Evolutionary conservation across 92 coral and sea anemone genomes (phyloP).

Genomic region (Diadumene lineata): DNA sequence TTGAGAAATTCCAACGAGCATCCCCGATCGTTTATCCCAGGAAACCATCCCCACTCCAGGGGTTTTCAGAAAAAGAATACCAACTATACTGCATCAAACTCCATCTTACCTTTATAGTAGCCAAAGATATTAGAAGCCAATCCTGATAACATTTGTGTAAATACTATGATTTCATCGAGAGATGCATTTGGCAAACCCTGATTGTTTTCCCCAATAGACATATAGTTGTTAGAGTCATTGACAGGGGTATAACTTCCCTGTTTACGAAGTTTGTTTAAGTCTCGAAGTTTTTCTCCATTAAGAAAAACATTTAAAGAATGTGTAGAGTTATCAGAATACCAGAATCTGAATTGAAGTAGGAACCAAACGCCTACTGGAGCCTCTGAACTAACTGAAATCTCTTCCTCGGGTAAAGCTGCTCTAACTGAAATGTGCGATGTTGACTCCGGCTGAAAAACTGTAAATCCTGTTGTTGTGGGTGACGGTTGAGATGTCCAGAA

Average conservation of each 20-base stretch:
- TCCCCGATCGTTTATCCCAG: no score
- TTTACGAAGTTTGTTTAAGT: neutral
- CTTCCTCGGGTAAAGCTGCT: neutral
- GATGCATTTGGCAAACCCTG: conserved; percentile 31
- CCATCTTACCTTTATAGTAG: conserved; percentile 49
- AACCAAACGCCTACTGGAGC: conserved; percentile 35
- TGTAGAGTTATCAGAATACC: no score
- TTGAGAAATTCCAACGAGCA: no score
- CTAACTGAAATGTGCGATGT: conserved; percentile 25
- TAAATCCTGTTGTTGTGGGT: conserved; percentile 20
- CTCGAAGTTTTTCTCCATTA: conserved; percentile 11
- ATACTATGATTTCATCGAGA: conserved; percentile 35
- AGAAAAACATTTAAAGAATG: conserved; percentile 14
- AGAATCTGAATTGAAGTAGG: conserved; percentile 13
- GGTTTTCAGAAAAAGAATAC: no score
- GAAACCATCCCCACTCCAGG: no score
- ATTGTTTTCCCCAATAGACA: conserved; percentile 12
- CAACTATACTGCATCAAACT: no score
- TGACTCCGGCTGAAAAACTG: conserved; percentile 22
- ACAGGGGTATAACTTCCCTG: neutral
- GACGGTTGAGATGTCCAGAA: conserved; percentile 16
- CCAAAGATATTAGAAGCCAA: conserved; percentile 14
- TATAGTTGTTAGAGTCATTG: no score
- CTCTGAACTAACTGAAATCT: neutral
- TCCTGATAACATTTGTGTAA: neutral